Evolutionary conservation across 2,797 vertebrate species (phyloP), one percentile per base, ranked within the genome.

Genomic region (Hydrolagus colliei): DNA sequence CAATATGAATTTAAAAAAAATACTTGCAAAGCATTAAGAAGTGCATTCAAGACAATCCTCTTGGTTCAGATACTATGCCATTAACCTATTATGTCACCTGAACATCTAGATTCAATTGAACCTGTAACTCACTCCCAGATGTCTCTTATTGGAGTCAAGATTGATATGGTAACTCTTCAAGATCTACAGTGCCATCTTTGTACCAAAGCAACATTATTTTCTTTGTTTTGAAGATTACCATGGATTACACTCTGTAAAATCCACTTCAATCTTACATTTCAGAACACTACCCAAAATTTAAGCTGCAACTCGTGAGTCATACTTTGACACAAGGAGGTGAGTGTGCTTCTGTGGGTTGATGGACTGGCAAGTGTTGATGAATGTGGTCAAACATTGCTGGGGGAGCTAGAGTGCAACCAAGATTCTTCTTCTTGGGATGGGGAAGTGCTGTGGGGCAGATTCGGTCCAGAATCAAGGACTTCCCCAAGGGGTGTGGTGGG

Each of bases 71-170:
- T 61, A 11, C 12, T n/a, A 79, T 52, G 61, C 63, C 9, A 63
- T 80, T 35, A 35, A 67, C 12, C 12, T 32, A 14, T 80, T 80
- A 9, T 63, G n/a, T 80, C 67, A 27, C 14, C 22, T 67, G 27
- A 80, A 80, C 61, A 27, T 22, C 7, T 14, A 80, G 78, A 35
- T 82, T 79, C 61, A 79, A 79, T 79, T 63, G 10, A 13, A 61
- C 11, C 61, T 79, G 76, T 22, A 63, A 22, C 20, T 63, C 8
- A 61, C n/a, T 63, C 61, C 76, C 76, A 27, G n/a, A 59, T 10
- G 12, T 77, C 16, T 77, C 52, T 77, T 61, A 18, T 61, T 77
- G 52, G 63, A n/a, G 76, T 79, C n/a, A 79, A 79, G 52, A 62
- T 11, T 22, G 76, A 79, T 79, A 22, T 79, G 61, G 6, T 63